A percentile compares a stretch with the other conserved stretches of the same genome.
phyloP scores from a whole-genome alignment of 2,797 vertebrate genomes.

The Vireo griseus region DNA sequence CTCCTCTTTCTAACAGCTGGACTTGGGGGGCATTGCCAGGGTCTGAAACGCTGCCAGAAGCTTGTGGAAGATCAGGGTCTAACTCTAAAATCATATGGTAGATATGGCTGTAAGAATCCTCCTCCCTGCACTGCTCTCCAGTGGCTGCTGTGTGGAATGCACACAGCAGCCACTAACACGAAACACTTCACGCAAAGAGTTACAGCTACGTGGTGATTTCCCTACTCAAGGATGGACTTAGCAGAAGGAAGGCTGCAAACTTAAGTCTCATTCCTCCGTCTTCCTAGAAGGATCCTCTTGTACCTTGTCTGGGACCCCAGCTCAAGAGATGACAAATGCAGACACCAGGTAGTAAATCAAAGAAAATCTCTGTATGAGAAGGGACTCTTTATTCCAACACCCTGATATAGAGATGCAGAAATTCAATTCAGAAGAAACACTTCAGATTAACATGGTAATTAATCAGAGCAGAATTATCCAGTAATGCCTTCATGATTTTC shows the following conservation, averaged over 20 bases:
- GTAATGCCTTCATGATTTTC: not conserved
- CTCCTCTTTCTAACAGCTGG: not conserved
- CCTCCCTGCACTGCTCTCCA: not conserved
- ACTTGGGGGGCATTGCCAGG: not conserved
- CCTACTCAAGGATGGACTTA: not conserved
- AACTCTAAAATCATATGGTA: not conserved
- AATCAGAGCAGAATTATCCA: not conserved
- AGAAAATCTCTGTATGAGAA: not conserved
- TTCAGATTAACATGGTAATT: not conserved
- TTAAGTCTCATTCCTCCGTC: not conserved
- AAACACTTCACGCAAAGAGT: not conserved
- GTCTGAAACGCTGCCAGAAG: not conserved
- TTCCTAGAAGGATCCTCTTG: not conserved
- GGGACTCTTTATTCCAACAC: not conserved
- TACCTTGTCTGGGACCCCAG: not conserved
- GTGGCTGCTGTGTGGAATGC: not conserved
- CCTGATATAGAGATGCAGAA: not conserved
- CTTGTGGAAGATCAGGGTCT: not conserved
- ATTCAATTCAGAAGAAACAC: not conserved
- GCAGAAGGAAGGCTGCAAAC: not conserved
- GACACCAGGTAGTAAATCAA: not conserved
- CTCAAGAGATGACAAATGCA: not conserved
- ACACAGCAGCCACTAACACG: accelerated
- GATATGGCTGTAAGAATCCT: not conserved
- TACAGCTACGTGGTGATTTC: not conserved